A percentile compares a stretch with the other conserved stretches of the same genome.
Evolutionary conservation across 1,140 invertebrate genomes (phyloP).

Genomic region (Trachymyrmex septentrionalis): DNA sequence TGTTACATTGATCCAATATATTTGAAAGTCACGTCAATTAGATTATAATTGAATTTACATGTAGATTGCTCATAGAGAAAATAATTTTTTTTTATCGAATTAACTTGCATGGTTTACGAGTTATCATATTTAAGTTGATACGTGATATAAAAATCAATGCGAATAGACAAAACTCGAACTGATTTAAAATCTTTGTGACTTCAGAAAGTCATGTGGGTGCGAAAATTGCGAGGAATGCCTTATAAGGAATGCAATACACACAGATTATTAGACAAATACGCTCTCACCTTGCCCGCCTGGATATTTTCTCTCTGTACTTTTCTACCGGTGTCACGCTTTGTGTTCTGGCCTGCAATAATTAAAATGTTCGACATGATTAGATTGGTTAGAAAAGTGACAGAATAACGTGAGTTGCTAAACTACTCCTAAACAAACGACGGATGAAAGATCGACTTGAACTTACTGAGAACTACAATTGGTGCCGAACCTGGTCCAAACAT

Average conservation of each 20-base stretch:
- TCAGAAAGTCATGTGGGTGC: conserved; percentile 68
- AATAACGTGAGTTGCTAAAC: background rate
- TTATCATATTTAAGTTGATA: conserved; percentile 3
- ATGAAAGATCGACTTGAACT: conserved; percentile 83
- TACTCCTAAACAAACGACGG: conserved; percentile 66
- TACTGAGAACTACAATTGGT: conserved; percentile 94
- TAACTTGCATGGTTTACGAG: background rate
- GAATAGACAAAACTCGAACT: no score
- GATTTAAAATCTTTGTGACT: no score
- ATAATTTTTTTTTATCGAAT: background rate
- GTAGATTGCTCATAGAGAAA: background rate
- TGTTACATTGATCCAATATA: background rate
- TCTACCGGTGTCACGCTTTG: conserved; percentile 97
- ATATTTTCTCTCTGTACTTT: conserved; percentile 99
- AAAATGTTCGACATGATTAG: conserved; percentile 71
- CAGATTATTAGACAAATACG: background rate
- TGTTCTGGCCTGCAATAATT: conserved; percentile 94
- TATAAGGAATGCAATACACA: conserved; percentile 77
- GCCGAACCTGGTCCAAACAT: conserved; percentile 87
- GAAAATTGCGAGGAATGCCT: conserved; percentile 67
- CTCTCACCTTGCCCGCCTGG: conserved; percentile 96
- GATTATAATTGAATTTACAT: background rate
- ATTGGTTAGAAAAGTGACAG: conserved; percentile 40
- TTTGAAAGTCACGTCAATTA: no score
- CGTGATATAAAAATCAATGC: background rate